Evolutionary conservation across 35 echinoderm and acorn worm species (phyloP).

Genomic region (Anneissia japonica): DNA sequence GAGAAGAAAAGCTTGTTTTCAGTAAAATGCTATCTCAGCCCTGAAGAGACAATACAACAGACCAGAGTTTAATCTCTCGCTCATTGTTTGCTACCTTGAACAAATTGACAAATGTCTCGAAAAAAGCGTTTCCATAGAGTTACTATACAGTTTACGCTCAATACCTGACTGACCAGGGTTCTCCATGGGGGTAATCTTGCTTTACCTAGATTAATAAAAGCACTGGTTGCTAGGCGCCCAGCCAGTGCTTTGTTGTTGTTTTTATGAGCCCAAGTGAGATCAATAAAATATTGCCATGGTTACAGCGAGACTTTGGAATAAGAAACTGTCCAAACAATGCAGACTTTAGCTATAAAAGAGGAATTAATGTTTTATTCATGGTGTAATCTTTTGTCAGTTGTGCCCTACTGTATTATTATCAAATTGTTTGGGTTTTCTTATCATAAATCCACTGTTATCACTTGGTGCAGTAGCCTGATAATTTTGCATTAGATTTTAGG

Average conservation of each 20-base stretch:
- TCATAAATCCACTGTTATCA: neutral
- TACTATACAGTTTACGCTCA: neutral
- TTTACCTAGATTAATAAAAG: slow-evolving; percentile 8
- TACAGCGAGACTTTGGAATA: slow-evolving; percentile 15
- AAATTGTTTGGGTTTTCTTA: neutral
- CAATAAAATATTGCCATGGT: slow-evolving; percentile 23
- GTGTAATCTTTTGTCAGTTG: neutral
- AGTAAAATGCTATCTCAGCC: neutral
- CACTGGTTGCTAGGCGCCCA: neutral
- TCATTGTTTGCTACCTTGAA: neutral
- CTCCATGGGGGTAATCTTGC: neutral
- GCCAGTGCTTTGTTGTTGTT: neutral
- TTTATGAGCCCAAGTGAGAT: neutral
- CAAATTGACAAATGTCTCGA: neutral
- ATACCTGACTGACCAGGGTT: neutral
- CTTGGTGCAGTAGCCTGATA: neutral
- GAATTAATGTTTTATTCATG: neutral
- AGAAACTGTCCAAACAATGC: slow-evolving; percentile 1
- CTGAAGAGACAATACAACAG: neutral
- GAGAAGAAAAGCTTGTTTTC: neutral
- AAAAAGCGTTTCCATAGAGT: neutral
- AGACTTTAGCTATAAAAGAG: neutral
- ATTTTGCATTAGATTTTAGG: neutral
- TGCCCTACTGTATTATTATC: neutral
- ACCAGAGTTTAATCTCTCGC: neutral